phyloP scores from a whole-genome alignment of 2,888 invertebrate genomes.

The Cacoxenus indagator region DNA sequence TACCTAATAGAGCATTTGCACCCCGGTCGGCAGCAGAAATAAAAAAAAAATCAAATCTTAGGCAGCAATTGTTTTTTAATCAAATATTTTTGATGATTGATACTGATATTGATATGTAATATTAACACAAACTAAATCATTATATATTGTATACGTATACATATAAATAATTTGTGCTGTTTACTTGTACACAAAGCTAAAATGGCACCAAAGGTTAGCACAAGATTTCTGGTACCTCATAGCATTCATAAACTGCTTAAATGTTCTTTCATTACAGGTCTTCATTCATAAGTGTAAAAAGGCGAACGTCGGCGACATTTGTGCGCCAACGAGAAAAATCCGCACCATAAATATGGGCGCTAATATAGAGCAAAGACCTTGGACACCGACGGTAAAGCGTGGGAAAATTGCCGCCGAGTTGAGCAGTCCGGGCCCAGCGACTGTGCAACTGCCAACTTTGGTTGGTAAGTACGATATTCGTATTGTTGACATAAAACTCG shows the following conservation, averaged over 20 bases:
- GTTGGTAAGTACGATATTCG: conserved; percentile 76
- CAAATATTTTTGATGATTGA: too few relatives aligned
- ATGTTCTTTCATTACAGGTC: conserved; percentile 1
- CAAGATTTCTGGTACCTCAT: too few relatives aligned
- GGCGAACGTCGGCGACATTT: conserved; percentile 21
- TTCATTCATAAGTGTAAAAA: background rate
- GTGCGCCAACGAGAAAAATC: conserved; percentile 40
- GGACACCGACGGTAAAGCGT: conserved; percentile 90
- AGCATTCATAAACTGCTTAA: too few relatives aligned
- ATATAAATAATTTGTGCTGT: too few relatives aligned
- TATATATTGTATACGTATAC: too few relatives aligned
- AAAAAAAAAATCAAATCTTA: too few relatives aligned
- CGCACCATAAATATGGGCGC: conserved; percentile 66
- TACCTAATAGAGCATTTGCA: too few relatives aligned
- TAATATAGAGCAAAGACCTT: conserved; percentile 87
- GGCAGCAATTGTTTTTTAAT: too few relatives aligned
- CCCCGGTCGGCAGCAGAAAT: too few relatives aligned
- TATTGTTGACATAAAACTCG: background rate
- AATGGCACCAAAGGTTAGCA: conserved; percentile 12
- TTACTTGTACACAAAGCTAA: too few relatives aligned
- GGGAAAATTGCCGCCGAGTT: conserved; percentile 92
- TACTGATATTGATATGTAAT: too few relatives aligned
- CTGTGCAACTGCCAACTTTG: conserved; percentile 83
- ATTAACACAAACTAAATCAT: too few relatives aligned
- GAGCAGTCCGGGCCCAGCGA: conserved; percentile 89